Evolutionary conservation across 53 echinoderm and acorn worm genomes (phyloP).

Genomic region (Hippasteria phrygiana): DNA sequence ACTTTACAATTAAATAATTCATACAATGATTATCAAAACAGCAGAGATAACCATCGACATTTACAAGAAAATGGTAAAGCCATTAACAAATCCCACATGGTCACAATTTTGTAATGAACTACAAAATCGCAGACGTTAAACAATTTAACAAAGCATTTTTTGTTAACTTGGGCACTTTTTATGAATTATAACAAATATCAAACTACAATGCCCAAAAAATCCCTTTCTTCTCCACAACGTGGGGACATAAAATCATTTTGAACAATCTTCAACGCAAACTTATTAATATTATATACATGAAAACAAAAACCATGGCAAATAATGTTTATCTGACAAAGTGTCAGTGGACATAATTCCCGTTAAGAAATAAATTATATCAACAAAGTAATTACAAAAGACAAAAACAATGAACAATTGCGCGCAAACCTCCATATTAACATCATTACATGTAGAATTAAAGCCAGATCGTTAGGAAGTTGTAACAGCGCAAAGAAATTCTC

Average conservation of each 20-base stretch:
- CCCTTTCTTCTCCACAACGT: neutral
- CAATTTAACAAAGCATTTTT: neutral
- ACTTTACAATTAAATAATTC: neutral
- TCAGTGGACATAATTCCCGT: neutral
- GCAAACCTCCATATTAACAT: neutral
- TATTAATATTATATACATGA: neutral
- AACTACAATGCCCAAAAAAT: constrained; percentile 13
- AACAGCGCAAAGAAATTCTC: too few relatives aligned
- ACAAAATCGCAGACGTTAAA: neutral
- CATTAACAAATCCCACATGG: neutral
- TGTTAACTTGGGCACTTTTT: neutral
- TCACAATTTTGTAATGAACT: neutral
- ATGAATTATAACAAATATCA: neutral
- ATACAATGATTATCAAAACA: neutral
- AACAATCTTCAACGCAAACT: neutral
- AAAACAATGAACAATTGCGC: neutral
- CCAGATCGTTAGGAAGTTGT: too few relatives aligned
- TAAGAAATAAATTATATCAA: neutral
- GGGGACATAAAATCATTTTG: neutral
- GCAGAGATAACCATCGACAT: neutral
- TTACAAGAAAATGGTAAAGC: neutral
- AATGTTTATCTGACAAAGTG: neutral
- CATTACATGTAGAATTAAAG: neutral
- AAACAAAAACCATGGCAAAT: neutral
- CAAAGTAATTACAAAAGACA: neutral